Evolutionary conservation across 2,113 vertebrate genomes (phyloP).

Genomic region (Empidonax traillii): DNA sequence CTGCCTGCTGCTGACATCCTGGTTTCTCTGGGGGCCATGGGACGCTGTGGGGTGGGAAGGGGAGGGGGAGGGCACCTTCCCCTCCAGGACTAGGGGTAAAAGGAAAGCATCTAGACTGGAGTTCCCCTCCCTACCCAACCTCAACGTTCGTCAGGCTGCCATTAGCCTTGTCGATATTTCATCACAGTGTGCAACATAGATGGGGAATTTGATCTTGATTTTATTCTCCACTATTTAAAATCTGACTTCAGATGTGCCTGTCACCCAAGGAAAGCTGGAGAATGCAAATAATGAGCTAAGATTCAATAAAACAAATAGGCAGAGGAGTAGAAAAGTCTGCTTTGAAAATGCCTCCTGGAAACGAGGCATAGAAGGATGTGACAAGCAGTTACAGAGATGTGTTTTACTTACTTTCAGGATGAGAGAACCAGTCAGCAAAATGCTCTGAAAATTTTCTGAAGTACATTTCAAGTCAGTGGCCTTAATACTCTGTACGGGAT

Average conservation of each 20-base stretch:
- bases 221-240: neutral
- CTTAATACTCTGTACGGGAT: neutral
- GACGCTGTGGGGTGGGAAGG: too few relatives aligned
- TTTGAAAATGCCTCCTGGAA: neutral
- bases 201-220: neutral
- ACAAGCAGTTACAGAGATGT: neutral
- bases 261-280: neutral
- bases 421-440: neutral
- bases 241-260: constrained; percentile 13
- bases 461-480: neutral
- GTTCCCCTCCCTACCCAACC: too few relatives aligned
- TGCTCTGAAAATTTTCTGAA: neutral
- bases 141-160: neutral
- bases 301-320: neutral
- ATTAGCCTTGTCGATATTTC: neutral
- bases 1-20: too few relatives aligned
- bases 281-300: constrained; percentile 17
- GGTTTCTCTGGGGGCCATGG: too few relatives aligned
- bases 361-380: neutral
- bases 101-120: too few relatives aligned
- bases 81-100: too few relatives aligned
- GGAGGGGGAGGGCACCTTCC: too few relatives aligned
- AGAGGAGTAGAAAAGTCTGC: neutral
- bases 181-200: neutral
- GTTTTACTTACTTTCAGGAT: neutral